Percentiles rank a stretch among this genome's conserved stretches.
Evolutionary conservation across 1,140 invertebrate genomes (phyloP).

Genomic region (Lepidurus apus): DNA sequence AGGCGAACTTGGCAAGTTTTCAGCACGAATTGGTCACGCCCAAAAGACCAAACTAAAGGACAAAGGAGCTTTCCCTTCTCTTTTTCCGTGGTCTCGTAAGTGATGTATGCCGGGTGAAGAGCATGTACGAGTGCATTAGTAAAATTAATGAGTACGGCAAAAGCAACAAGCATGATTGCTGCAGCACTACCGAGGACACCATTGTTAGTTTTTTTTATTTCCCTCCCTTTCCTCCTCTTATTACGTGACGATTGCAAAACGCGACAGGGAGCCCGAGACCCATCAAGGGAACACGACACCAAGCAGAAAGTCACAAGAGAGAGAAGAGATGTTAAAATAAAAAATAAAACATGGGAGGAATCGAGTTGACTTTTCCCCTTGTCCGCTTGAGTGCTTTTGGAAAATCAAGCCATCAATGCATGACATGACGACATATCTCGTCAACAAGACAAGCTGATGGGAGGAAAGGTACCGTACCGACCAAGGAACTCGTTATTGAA

Average conservation of each 20-base stretch:
- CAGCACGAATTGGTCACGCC: background rate
- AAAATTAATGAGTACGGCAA: background rate
- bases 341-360: background rate
- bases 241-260: background rate
- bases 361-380: background rate
- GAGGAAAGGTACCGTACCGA: background rate
- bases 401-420: background rate
- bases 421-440: background rate
- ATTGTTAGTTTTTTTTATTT: too few relatives aligned
- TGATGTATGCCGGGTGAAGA: slow-evolving; percentile 8
- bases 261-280: too few relatives aligned
- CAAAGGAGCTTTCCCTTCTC: background rate
- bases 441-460: background rate
- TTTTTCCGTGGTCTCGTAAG: background rate
- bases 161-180: slow-evolving; percentile 8
- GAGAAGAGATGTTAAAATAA: background rate
- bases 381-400: background rate
- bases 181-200: background rate
- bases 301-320: background rate
- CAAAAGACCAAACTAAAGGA: background rate
- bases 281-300: too few relatives aligned
- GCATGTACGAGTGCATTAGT: slow-evolving; percentile 1
- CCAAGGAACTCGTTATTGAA: background rate
- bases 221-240: too few relatives aligned
- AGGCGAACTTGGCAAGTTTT: background rate